Base-by-base conservation (phyloP, 2,797 vertebrate species). In the Melanogrammus aeglefinus region DNA sequence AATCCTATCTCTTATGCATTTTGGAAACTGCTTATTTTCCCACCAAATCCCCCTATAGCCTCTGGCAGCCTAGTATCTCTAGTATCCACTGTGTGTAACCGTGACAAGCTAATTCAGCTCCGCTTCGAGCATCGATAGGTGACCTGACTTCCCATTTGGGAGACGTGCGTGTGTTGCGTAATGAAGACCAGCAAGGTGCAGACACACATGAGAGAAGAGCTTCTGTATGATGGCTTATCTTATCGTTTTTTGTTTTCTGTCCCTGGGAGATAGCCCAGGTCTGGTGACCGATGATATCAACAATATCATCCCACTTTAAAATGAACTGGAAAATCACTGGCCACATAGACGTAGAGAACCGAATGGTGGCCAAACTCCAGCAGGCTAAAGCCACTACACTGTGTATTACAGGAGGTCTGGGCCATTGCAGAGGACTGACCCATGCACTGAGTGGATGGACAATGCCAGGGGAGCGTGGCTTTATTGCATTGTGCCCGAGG, bases 401-500 rank as follows among this genome's bases (percentile, higher is more conserved):
- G 63, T 27, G n/a, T 66, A 66, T 27, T 66, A 24, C 57, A 66
- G 57, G n/a, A 27, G 24, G 63, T 69, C 63, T 69, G 63, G 63
- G 63, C 63, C 24, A 29, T 4, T 14, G 6, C 27, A 35, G 70
- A 35, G 36, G 35, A 73, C 35, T 39, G 35, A n/a, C 63, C n/a
- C 63, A 8, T 18, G 38, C 13, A 38, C 14, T 75, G 75, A 75
- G 57, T 16, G 18, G 38, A 77, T 24, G 83, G 82, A 79, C 72
- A 75, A 82, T 83, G 74, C 9, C 63, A 72, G 73, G 75, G 74
- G 79, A 36, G 33, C 77, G 2, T 81, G 75, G 75, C 73, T 80
- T 70, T 76, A 81, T 79, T 70, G 77, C n/a, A 78, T 79, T 82
- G 78, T 86, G 73, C 79, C 77, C 71, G 6, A 66, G 36, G 70